These are phyloP conservation scores for Oenanthe melanoleuca DNA, from an alignment of 2,113 vertebrate genomes.

Conservation along the genomic window DNA sequence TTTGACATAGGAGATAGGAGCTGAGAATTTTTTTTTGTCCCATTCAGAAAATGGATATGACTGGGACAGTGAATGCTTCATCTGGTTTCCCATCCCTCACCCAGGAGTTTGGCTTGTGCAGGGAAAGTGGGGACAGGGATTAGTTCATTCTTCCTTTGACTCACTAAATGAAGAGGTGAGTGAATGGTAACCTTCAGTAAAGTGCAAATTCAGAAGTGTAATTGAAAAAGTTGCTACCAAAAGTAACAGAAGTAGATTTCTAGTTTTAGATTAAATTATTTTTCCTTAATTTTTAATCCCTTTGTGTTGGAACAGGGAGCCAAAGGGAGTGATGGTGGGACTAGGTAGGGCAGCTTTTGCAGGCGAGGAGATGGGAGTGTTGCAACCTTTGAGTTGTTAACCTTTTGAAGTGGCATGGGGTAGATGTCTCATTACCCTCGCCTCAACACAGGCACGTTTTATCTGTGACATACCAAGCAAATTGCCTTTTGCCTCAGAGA, in stretches of 20 bases:
- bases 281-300: background rate
- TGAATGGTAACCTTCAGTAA: background rate
- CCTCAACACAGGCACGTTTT: background rate
- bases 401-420: background rate
- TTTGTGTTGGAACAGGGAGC: background rate
- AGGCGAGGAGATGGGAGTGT: background rate
- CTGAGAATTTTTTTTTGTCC: background rate
- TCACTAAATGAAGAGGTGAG: background rate
- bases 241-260: background rate
- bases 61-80: background rate
- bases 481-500: conserved; percentile 39
- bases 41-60: background rate
- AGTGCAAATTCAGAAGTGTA: background rate
- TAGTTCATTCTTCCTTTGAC: background rate
- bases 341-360: background rate
- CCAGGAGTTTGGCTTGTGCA: background rate
- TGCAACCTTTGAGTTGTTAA: conserved; percentile 17
- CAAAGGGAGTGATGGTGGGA: background rate
- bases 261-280: background rate
- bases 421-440: background rate
- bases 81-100: background rate
- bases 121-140: background rate
- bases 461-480: conserved; percentile 31
- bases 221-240: background rate
- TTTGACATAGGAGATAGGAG: background rate